Conservation (phyloP, 2,797 vertebrate species). For the Cryptoblepharus egeriae region DNA sequence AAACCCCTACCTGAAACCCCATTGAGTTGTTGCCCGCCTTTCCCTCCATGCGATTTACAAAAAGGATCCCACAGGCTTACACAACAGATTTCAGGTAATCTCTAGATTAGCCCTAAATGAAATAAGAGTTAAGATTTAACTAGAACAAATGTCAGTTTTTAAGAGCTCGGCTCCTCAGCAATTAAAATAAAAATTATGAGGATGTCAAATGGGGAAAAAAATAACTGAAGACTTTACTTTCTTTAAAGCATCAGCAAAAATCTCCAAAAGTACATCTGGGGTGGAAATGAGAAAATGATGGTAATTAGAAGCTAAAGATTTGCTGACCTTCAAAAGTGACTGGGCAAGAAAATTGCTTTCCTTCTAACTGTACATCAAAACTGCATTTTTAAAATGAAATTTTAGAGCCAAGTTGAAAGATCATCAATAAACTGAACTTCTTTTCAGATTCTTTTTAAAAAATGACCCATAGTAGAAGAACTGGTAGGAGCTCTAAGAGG, state of each 20-base stretch:
- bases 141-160: not conserved
- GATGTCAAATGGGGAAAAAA: not conserved
- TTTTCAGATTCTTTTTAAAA: constrained; percentile 45
- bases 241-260: constrained; percentile 49
- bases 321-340: constrained; percentile 64
- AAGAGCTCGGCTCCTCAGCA: not conserved
- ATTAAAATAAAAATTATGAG: not conserved
- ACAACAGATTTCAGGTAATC: too few relatives aligned
- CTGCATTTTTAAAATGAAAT: constrained; percentile 57
- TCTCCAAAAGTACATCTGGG: constrained; percentile 6
- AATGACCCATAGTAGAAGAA: not conserved
- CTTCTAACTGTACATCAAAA: constrained; percentile 59
- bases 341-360: constrained; percentile 61
- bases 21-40: too few relatives aligned
- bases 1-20: too few relatives aligned
- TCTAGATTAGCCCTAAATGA: too few relatives aligned
- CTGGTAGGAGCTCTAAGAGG: constrained; percentile 15
- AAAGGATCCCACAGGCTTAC: too few relatives aligned
- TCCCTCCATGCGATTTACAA: too few relatives aligned
- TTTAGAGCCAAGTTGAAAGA: constrained; percentile 57
- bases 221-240: constrained; percentile 20
- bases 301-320: constrained; percentile 69
- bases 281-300: constrained; percentile 31
- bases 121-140: not conserved
- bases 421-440: constrained; percentile 40